phyloP scores from a whole-genome alignment of 2,113 vertebrate genomes.

The Tyto alba region DNA sequence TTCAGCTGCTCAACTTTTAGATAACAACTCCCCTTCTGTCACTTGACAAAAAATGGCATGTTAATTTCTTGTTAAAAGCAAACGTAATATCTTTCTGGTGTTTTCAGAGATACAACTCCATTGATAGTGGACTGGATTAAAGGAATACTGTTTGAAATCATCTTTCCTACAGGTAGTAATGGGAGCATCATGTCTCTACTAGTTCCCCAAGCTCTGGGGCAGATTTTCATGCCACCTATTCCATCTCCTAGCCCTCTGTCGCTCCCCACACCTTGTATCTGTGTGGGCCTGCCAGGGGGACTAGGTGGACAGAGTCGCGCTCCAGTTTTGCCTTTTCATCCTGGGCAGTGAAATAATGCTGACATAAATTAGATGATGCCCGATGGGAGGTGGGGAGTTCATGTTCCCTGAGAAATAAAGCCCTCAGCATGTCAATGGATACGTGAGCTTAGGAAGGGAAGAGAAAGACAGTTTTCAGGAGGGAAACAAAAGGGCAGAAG shows the following conservation, averaged over 20 bases:
- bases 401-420: neutral
- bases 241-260: neutral
- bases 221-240: neutral
- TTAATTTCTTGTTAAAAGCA: neutral
- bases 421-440: neutral
- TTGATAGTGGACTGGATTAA: neutral
- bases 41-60: neutral
- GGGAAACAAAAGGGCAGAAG: neutral
- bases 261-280: neutral
- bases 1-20: neutral
- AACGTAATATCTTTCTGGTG: neutral
- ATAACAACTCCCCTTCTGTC: neutral
- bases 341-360: neutral
- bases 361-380: neutral
- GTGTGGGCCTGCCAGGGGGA: neutral
- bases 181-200: neutral
- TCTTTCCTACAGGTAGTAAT: neutral
- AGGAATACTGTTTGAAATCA: neutral
- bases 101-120: neutral
- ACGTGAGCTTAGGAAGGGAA: neutral
- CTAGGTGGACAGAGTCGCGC: neutral
- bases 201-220: neutral
- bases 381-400: neutral
- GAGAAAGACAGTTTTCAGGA: neutral
- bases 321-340: neutral